Percentiles rank a stretch among this genome's conserved stretches.
Conservation (phyloP, 2,113 vertebrate genomes). For the Tyto alba region DNA sequence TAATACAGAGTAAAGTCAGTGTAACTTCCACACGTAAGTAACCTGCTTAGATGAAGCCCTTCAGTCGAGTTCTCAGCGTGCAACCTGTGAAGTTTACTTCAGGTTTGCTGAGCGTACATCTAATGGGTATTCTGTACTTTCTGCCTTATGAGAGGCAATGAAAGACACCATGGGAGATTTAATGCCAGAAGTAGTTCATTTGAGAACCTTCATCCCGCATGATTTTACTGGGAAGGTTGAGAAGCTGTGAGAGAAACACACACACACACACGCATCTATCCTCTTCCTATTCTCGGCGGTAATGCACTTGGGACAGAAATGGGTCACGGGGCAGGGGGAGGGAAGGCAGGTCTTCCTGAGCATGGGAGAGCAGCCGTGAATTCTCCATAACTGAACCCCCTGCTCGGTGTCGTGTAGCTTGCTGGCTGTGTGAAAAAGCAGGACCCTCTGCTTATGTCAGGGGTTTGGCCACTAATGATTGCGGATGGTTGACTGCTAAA, state of each 20-base stretch:
- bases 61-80: rapidly evolving
- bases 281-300: not conserved
- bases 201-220: not conserved
- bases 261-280: rapidly evolving
- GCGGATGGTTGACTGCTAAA: not conserved
- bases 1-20: not conserved
- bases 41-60: not conserved
- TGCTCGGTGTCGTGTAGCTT: not conserved
- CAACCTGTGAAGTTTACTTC: not conserved
- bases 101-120: not conserved
- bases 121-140: not conserved
- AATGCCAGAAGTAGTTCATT: not conserved
- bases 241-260: not conserved
- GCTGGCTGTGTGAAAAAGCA: not conserved
- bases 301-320: not conserved
- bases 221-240: not conserved
- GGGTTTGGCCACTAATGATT: not conserved
- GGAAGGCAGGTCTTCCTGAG: not conserved
- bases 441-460: not conserved
- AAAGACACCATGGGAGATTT: not conserved
- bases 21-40: not conserved
- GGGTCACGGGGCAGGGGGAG: no score
- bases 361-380: not conserved
- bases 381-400: not conserved
- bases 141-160: not conserved